Conservation (phyloP, 1,140 invertebrate genomes). For the Eumeta japonica region DNA sequence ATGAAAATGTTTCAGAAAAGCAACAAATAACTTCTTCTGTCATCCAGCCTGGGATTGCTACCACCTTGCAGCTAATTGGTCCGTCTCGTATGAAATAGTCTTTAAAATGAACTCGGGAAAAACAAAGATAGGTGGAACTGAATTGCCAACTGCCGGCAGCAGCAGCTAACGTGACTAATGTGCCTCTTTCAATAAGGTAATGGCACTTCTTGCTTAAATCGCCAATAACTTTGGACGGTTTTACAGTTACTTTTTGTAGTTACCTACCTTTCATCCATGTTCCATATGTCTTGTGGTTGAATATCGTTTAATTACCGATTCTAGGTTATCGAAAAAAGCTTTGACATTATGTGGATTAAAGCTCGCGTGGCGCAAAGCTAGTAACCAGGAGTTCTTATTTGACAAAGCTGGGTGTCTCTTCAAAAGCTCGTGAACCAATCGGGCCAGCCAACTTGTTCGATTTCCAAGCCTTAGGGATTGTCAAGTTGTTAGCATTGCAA, state of each 20-base stretch:
- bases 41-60: slow-evolving; percentile 36
- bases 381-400: slow-evolving; percentile 29
- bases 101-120: slow-evolving; percentile 36
- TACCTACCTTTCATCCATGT: slow-evolving; percentile 46
- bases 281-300: slow-evolving; percentile 20
- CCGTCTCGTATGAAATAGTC: slow-evolving; percentile 27
- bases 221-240: slow-evolving; percentile 29
- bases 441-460: slow-evolving; percentile 15
- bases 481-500: slow-evolving; percentile 1
- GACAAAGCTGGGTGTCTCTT: slow-evolving; percentile 24
- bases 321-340: slow-evolving; percentile 27
- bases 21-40: slow-evolving; percentile 24
- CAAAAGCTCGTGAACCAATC: slow-evolving; percentile 14
- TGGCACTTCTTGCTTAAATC: slow-evolving; percentile 40
- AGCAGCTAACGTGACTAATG: slow-evolving; percentile 37
- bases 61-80: slow-evolving; percentile 27
- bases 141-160: slow-evolving; percentile 34
- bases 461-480: slow-evolving; percentile 5
- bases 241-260: slow-evolving; percentile 52
- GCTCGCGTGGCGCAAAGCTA: slow-evolving; percentile 27
- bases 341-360: slow-evolving; percentile 33
- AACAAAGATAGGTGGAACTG: slow-evolving; percentile 43
- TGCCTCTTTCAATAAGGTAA: slow-evolving; percentile 45
- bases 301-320: slow-evolving; percentile 15
- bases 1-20: slow-evolving; percentile 31